Conservation (phyloP, 2,888 invertebrate genomes). For the Eustalomyia histrio region DNA sequence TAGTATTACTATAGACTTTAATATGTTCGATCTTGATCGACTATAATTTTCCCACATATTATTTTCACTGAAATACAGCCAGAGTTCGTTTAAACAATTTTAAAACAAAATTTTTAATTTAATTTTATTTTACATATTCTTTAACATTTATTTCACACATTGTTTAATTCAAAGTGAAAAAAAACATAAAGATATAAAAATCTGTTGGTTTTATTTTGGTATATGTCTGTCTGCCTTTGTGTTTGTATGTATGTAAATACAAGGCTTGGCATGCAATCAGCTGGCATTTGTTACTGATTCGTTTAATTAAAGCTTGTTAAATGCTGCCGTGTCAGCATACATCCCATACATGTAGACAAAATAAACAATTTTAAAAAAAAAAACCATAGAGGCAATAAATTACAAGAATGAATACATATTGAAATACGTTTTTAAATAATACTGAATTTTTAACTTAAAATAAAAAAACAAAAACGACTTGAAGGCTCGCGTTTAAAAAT, state of each 20-base stretch:
- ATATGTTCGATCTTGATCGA: background rate
- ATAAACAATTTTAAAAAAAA: background rate
- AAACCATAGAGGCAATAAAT: background rate
- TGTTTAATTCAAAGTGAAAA: constrained; percentile 31
- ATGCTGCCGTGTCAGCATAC: constrained; percentile 51
- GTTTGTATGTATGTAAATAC: constrained; percentile 28
- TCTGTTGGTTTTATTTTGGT: constrained; percentile 13
- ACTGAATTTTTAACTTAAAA: too few relatives aligned
- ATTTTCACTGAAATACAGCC: constrained; percentile 8
- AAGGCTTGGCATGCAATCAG: constrained; percentile 62
- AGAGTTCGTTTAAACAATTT: constrained; percentile 18
- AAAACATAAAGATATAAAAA: constrained; percentile 27
- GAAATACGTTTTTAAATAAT: too few relatives aligned
- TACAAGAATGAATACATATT: too few relatives aligned
- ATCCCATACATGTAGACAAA: constrained; percentile 6
- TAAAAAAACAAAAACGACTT: too few relatives aligned
- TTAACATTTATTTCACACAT: background rate
- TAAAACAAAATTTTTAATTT: background rate
- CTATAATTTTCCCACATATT: background rate
- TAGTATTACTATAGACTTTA: too few relatives aligned
- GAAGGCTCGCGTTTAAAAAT: too few relatives aligned
- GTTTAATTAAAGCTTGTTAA: constrained; percentile 64
- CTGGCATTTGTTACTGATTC: constrained; percentile 61
- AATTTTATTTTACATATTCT: constrained; percentile 10
- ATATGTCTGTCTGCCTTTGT: background rate